phyloP scores from a whole-genome alignment of 2,113 vertebrate genomes.

The Bolborhynchus lineola region DNA sequence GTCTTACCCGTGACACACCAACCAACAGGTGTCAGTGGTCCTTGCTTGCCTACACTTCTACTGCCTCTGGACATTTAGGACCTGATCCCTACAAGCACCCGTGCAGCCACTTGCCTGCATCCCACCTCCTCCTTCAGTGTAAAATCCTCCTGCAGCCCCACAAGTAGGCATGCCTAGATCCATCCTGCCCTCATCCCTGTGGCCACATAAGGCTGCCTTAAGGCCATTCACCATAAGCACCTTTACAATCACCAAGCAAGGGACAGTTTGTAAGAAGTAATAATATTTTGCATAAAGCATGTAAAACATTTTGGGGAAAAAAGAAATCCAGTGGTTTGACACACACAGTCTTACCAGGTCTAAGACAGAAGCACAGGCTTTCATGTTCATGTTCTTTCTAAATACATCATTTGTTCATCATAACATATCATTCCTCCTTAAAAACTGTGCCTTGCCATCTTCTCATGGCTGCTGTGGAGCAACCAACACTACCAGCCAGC shows the following conservation, averaged over 20 bases:
- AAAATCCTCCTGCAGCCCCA: background rate
- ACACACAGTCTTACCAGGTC: background rate
- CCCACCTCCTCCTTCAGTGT: background rate
- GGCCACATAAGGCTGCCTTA: background rate
- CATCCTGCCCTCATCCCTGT: background rate
- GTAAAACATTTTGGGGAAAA: background rate
- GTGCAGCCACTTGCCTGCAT: background rate
- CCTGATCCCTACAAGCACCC: background rate
- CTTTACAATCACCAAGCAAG: background rate
- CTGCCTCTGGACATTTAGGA: background rate
- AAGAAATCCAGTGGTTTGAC: background rate
- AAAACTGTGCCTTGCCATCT: background rate
- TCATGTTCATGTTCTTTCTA: background rate
- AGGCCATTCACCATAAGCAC: background rate
- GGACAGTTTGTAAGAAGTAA: background rate
- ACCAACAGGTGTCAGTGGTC: background rate
- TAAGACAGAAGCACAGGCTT: background rate
- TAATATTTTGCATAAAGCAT: background rate
- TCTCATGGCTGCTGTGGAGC: background rate
- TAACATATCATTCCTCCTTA: background rate
- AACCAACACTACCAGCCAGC: background rate
- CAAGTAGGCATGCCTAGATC: background rate
- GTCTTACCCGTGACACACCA: background rate
- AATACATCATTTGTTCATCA: background rate
- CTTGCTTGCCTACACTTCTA: background rate